Percentiles rank a stretch among this genome's conserved stretches.
Evolutionary conservation across 1,140 invertebrate species (phyloP).

Genomic region (Coelopa frigida): DNA sequence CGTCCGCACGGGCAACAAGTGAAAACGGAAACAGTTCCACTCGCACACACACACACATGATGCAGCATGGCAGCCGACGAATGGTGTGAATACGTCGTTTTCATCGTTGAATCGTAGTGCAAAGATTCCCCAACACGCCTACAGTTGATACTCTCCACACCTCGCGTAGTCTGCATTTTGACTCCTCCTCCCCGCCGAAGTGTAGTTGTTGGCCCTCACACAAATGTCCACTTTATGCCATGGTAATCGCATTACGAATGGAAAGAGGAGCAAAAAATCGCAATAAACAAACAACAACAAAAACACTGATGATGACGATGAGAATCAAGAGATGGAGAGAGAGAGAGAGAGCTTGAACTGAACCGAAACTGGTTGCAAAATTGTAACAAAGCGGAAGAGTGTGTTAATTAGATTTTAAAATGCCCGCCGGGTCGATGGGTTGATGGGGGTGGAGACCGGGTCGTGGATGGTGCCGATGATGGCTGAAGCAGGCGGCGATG

Average conservation of each 20-base stretch:
- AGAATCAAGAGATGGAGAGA: neutral
- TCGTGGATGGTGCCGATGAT: too few species aligned
- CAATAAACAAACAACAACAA: neutral
- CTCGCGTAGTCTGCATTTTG: too few species aligned
- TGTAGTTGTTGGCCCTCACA: too few species aligned
- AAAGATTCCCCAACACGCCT: too few species aligned
- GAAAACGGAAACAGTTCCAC: neutral
- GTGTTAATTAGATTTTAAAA: slow-evolving; percentile 15
- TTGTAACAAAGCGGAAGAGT: slow-evolving; percentile 1
- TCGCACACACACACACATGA: neutral
- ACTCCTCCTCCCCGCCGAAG: too few species aligned
- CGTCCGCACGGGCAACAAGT: neutral
- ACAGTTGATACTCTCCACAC: too few species aligned
- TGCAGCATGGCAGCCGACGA: too few species aligned
- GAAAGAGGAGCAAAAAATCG: slow-evolving; percentile 5
- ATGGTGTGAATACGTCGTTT: too few species aligned
- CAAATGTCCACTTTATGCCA: slow-evolving; percentile 10
- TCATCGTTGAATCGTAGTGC: too few species aligned
- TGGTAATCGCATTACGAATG: slow-evolving; percentile 9
- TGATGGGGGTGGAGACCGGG: too few species aligned
- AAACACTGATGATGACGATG: neutral
- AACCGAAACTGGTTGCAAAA: neutral
- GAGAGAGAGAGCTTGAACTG: neutral
- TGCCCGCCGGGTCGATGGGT: too few species aligned
- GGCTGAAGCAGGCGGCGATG: neutral